phyloP scores from a whole-genome alignment of 2,888 invertebrate species.

The Deilephila elpenor region DNA sequence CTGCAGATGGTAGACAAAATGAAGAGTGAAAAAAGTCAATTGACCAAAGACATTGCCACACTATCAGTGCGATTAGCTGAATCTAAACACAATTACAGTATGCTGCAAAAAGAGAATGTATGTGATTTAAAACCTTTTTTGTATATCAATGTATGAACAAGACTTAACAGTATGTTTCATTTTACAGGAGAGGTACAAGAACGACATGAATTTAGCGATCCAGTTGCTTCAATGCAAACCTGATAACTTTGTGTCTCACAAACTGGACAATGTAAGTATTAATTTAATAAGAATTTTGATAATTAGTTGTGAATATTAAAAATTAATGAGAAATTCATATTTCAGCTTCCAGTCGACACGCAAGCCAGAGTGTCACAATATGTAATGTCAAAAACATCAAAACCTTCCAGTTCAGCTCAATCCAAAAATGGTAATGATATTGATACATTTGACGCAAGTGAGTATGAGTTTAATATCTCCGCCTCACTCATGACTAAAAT shows the following conservation, averaged over 20 bases:
- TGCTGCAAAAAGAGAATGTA: constrained; percentile 94
- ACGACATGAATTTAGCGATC: constrained; percentile 96
- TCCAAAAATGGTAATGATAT: constrained; percentile 72
- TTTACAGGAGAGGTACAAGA: constrained; percentile 95
- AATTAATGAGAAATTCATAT: constrained; percentile 38
- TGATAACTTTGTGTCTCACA: constrained; percentile 96
- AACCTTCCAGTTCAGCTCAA: constrained; percentile 73
- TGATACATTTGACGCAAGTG: constrained; percentile 84
- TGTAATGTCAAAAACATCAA: constrained; percentile 86
- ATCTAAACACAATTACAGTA: constrained; percentile 92
- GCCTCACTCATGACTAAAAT: constrained; percentile 96
- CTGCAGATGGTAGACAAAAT: constrained; percentile 96
- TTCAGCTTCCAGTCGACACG: constrained; percentile 94
- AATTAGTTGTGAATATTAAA: constrained; percentile 34
- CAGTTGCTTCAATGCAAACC: constrained; percentile 98
- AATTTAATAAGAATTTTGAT: constrained; percentile 30
- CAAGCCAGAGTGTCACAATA: constrained; percentile 95
- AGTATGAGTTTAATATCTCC: constrained; percentile 89
- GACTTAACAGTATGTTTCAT: background rate
- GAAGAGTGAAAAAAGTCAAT: constrained; percentile 93
- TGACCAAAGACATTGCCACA: constrained; percentile 94
- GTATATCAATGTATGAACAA: background rate
- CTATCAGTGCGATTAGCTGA: constrained; percentile 93
- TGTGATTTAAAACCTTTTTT: constrained; percentile 51
- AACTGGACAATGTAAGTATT: constrained; percentile 92